Percentiles rank a stretch among this genome's conserved stretches.
Evolutionary conservation across 2,113 vertebrate genomes (phyloP).

Genomic region (Microtus montanus): DNA sequence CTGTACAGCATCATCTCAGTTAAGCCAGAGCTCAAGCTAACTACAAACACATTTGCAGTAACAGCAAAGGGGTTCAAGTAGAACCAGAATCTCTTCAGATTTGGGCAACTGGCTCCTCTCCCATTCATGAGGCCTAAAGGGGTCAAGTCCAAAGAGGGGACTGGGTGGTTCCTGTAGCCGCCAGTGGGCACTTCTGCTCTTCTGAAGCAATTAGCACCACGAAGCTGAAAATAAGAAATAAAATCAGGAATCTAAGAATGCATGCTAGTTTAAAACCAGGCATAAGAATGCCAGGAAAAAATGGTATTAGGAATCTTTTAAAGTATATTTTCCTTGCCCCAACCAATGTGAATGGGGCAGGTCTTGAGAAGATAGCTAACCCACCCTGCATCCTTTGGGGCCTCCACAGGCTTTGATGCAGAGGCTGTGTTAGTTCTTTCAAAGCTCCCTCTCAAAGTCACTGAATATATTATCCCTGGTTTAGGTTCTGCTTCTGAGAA

Average conservation of each 20-base stretch:
- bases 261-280: not conserved
- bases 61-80: not conserved
- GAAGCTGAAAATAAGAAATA: not conserved
- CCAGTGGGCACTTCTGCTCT: not conserved
- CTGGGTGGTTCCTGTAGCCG: not conserved
- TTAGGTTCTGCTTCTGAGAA: not conserved
- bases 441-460: not conserved
- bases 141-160: not conserved
- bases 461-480: not conserved
- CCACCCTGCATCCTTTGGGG: not conserved
- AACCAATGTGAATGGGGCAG: not conserved
- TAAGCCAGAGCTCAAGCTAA: not conserved
- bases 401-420: not conserved
- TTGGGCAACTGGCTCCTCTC: not conserved
- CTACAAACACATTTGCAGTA: not conserved
- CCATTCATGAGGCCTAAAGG: fast-evolving
- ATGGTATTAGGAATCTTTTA: not conserved
- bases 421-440: not conserved
- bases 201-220: not conserved
- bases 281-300: not conserved
- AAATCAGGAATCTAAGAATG: not conserved
- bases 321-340: not conserved
- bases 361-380: not conserved
- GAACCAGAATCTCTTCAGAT: not conserved
- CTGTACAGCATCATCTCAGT: not conserved